Conservation (phyloP, 2,113 vertebrate species). For the Platanista minor region DNA sequence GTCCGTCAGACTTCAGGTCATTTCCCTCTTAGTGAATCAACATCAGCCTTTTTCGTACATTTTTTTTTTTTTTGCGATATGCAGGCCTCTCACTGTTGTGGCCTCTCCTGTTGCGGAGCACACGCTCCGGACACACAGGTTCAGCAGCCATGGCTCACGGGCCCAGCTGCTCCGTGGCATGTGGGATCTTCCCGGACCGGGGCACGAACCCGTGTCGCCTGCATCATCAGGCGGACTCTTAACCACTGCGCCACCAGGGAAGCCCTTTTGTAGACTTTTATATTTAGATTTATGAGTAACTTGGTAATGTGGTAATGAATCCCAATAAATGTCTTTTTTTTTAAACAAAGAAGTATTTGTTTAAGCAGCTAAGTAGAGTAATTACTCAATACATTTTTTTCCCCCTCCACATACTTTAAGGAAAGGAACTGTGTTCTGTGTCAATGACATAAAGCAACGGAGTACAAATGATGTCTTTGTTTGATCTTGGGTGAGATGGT, state of each 20-base stretch:
- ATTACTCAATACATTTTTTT: not conserved
- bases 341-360: constrained; percentile 2
- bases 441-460: not conserved
- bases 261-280: not conserved
- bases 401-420: not conserved
- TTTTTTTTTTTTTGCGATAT: too few relatives aligned
- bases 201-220: too few relatives aligned
- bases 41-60: not conserved
- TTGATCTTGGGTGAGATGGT: not conserved
- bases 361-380: not conserved
- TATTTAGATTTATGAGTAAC: constrained; percentile 27
- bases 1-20: not conserved
- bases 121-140: too few relatives aligned
- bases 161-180: too few relatives aligned
- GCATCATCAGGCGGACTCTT: too few relatives aligned
- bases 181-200: too few relatives aligned
- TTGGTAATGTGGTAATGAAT: not conserved
- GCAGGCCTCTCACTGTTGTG: too few relatives aligned
- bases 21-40: not conserved
- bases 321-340: not conserved
- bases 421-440: not conserved
- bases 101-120: too few relatives aligned
- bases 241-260: too few relatives aligned
- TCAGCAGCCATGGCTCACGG: too few relatives aligned
- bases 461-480: not conserved